Percentiles rank a stretch among this genome's conserved stretches.
Conservation (phyloP, 2,797 vertebrate genomes). For the Arvicola amphibius region DNA sequence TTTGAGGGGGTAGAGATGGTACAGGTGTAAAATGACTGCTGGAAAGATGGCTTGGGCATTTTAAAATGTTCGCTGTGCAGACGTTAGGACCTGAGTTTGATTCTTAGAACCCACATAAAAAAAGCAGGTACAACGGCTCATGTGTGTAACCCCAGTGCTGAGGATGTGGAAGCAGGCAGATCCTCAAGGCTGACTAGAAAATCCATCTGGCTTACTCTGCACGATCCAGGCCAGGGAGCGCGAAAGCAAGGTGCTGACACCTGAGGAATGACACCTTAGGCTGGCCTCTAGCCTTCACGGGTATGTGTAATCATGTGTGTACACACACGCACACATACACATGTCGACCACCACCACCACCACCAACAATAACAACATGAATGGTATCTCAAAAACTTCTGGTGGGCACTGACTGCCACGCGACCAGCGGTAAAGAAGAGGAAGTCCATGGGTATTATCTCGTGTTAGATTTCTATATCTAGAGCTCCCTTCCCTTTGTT, state of each 20-base stretch:
- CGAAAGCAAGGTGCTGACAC: neutral
- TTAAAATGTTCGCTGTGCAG: neutral
- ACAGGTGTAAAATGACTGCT: neutral
- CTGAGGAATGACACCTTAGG: neutral
- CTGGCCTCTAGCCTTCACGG: neutral
- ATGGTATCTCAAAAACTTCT: neutral
- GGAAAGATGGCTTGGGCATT: neutral
- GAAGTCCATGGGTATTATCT: neutral
- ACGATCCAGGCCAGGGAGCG: neutral
- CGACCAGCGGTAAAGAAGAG: neutral
- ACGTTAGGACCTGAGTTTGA: neutral
- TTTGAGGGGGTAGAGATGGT: neutral
- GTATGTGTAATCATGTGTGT: neutral
- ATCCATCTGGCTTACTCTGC: neutral
- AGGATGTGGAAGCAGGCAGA: neutral
- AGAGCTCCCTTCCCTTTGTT: neutral
- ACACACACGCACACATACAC: neutral
- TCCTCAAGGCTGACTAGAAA: neutral
- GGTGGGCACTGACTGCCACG: neutral
- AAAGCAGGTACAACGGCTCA: neutral
- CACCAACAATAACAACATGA: neutral
- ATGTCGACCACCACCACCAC: neutral
- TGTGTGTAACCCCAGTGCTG: neutral
- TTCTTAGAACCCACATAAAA: neutral
- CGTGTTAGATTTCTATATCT: neutral